Base-by-base conservation (phyloP, 53 echinoderm and acorn worm genomes). In the Echinometra lucunter region DNA sequence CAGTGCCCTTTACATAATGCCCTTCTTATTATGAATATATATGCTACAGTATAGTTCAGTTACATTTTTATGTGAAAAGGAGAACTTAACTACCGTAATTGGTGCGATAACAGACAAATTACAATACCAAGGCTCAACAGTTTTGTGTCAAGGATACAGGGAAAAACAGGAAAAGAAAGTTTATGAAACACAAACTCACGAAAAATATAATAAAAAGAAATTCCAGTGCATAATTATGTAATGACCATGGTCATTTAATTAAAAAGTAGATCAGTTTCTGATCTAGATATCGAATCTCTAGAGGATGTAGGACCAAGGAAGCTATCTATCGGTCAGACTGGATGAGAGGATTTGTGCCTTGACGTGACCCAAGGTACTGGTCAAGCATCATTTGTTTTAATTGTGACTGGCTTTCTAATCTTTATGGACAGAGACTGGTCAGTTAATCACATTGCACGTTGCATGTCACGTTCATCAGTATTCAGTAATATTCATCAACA, bases 241-340 rank as follows among this genome's bases (percentile, higher is more conserved):
- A 53, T 28, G 83, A 47, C 13, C 85, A 85, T 28, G 53, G 85
- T 85, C 55, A 28, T n/a, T 47, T 85, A 85, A 49, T 45, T 85
- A 85, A 85, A 56, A 74, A 82, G 85, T 85, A 85, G 85, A 85
- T 45, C 85, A 85, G 27, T 47, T 47, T 53, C 12, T 85, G 85
- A 85, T 85, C 85, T 85, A 85, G 47, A 85, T n/a, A 49, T 49
- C 10, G 18, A 34, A 38, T 19, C 75, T 40, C 75, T 72, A 0
- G n/a, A 21, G 1, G 30, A 7, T 69, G 3, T 2, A 69, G 4
- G 15, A n/a, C 32, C 30, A 30, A 66, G 69, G 69, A 30, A 32
- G 0, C 30, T 10, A 34, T 34, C 34, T 15, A 69, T 32, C 32
- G 69, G 34, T 2, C 34, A 69, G 69, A 34, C 34, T 11, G 69